Evolutionary conservation across 2,113 vertebrate species (phyloP), one percentile per base, ranked within the genome.

Genomic region (Marcusenius ussheri): DNA sequence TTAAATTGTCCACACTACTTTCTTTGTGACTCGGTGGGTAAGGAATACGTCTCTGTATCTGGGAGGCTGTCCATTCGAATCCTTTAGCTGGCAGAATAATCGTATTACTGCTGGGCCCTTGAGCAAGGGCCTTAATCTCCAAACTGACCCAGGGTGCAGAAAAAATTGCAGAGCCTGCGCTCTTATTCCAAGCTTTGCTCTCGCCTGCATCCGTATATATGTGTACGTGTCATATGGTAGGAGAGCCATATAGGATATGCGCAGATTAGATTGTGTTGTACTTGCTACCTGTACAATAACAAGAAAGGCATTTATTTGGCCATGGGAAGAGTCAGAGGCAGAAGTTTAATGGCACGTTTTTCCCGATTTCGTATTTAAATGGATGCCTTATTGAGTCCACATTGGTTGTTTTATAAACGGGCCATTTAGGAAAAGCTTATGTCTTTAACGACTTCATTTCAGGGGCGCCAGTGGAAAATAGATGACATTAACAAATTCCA

Each of bases 401-500:
- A 93, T 92, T 91, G 83, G 91, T 91, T 93, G 88, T 42, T 93
- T 95, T 94, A 94, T 94, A 93, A 94, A 94, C 92, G 90, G 77
- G n/a, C 66, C 62, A 92, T 93, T 94, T 92, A 93, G 91, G 90
- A 70, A 88, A 51, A 89, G 92, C 93, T 95, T 93, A 95, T 94
- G 91, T 93, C 90, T 92, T 92, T 93, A 95, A 95, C 31, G 92
- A 92, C 92, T 94, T 90, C 46, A 91, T 94, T 93, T 93, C 51
- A 17, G 90, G 92, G 90, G 89, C 90, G 91, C 66, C 91, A 91
- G 89, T 42, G 90, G 46, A 85, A 88, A 91, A 93, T 95, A 91
- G 89, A 95, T 94, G 93, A 91, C 46, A 88, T 91, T 88, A 92
- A 93, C 93, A 91, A 91, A 93, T 92, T 93, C 92, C 90, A 91